Base-by-base conservation (phyloP, 2,797 vertebrate species). In the Arnoldichthys spilopterus region DNA sequence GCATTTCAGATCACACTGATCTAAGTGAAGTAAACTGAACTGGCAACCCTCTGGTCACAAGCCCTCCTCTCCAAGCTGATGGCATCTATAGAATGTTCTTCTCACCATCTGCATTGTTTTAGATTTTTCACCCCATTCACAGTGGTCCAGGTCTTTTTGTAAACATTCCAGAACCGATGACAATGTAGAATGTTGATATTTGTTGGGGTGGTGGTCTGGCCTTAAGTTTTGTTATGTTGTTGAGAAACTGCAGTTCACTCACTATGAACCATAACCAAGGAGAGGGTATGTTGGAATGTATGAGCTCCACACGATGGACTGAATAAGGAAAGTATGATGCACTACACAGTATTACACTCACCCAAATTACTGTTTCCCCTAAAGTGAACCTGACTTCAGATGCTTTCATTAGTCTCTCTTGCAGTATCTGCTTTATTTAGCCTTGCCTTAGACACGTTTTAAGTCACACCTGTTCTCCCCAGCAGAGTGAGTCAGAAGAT, bases 401-500 rank as follows among this genome's bases (percentile, higher is more conserved):
- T 15, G 40, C 3, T 18, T 15, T 71, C 3, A 13, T 71, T 22
- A 24, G n/a, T 22, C 34, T 37, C 47, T 24, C 61, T 11, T 3
- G 11, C 59, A 32, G 16, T 16, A 28, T 28, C 59, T 61, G 28
- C 18, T 34, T 61, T 61, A 61, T 61, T 61, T 30, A 34, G 30
- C 47, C 16, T 13, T 37, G 28, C 49, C 7, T 32, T 30, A 6
- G 2, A 51, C 11, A 7, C 67, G n/a, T 49, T 47, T 28, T 32
- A 43, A n/a, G 20, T 6, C 30, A 9, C 30, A 40, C 26, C 54
- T 54, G 8, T 24, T 51, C 28, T 24, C 12, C n/a, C 20, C n/a
- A 64, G 37, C 28, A 49, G 37, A 40, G 18, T 66, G 72, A 71
- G 16, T 58, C 66, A 72, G 66, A 71, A 66, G 51, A 30, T 66